Conservation (phyloP, 2,797 vertebrate species). For the Sebastes hubbsi region DNA sequence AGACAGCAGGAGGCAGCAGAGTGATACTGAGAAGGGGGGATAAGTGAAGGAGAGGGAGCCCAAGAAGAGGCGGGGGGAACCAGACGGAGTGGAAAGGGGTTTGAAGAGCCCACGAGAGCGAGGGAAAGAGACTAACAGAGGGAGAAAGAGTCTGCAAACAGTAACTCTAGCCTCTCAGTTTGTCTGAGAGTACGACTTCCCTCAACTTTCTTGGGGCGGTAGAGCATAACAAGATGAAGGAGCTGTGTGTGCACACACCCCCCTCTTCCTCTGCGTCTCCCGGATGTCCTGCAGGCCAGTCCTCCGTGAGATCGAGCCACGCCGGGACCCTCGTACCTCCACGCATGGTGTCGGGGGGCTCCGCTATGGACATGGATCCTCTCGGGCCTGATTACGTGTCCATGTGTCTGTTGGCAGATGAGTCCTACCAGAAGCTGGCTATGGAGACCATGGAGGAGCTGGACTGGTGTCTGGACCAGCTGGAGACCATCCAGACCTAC, state of each 20-base stretch:
- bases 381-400: constrained; percentile 89
- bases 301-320: constrained; percentile 54
- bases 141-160: constrained; percentile 58
- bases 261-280: constrained; percentile 62
- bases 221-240: constrained; percentile 84
- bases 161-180: constrained; percentile 51
- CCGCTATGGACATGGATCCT: constrained; percentile 74
- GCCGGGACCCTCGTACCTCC: constrained; percentile 57
- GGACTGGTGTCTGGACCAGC: constrained; percentile 98
- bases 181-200: constrained; percentile 61
- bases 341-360: constrained; percentile 51
- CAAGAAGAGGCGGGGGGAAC: constrained; percentile 38
- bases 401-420: constrained; percentile 95
- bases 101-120: constrained; percentile 44
- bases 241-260: constrained; percentile 83
- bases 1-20: constrained; percentile 68
- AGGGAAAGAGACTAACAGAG: constrained; percentile 50
- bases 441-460: constrained; percentile 98
- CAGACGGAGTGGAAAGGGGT: constrained; percentile 55
- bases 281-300: constrained; percentile 62
- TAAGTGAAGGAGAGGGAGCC: constrained; percentile 18
- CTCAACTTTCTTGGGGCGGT: constrained; percentile 61
- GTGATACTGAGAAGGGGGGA: constrained; percentile 15
- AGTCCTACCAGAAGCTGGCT: constrained; percentile 96
- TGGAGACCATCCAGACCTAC: constrained; percentile 98